phyloP scores from a whole-genome alignment of 2,113 vertebrate genomes.

The Saiga tatarica region DNA sequence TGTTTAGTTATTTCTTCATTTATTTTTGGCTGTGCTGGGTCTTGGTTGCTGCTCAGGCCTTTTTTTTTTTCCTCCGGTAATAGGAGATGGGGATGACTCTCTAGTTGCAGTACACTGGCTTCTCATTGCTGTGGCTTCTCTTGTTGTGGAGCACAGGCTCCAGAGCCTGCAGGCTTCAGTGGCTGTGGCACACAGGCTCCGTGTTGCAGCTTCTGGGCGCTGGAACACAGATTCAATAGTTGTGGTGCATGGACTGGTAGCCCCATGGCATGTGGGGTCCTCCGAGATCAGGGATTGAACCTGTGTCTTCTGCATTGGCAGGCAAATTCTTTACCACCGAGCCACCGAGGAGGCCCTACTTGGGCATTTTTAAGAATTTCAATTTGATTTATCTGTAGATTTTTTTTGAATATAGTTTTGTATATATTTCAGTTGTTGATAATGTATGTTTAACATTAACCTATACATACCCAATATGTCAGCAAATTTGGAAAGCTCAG shows the following conservation, averaged over 20 bases:
- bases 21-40: background rate
- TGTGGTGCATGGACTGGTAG: background rate
- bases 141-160: background rate
- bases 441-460: background rate
- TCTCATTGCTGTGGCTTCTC: background rate
- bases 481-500: background rate
- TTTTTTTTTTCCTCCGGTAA: background rate
- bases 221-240: background rate
- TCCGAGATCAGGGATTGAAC: background rate
- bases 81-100: background rate
- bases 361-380: background rate
- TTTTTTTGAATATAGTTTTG: background rate
- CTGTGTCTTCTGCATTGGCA: background rate
- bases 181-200: background rate
- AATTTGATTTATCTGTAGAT: background rate
- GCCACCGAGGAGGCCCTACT: background rate
- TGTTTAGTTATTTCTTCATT: background rate
- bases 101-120: background rate
- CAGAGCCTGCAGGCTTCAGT: background rate
- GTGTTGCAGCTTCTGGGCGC: background rate
- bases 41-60: background rate
- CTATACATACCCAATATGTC: background rate
- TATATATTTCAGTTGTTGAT: background rate
- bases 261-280: background rate
- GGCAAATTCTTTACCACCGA: background rate